Evolutionary conservation across 2,888 invertebrate species (phyloP), one percentile per base, ranked within the genome.

Genomic region (Oligia fasciuncula): DNA sequence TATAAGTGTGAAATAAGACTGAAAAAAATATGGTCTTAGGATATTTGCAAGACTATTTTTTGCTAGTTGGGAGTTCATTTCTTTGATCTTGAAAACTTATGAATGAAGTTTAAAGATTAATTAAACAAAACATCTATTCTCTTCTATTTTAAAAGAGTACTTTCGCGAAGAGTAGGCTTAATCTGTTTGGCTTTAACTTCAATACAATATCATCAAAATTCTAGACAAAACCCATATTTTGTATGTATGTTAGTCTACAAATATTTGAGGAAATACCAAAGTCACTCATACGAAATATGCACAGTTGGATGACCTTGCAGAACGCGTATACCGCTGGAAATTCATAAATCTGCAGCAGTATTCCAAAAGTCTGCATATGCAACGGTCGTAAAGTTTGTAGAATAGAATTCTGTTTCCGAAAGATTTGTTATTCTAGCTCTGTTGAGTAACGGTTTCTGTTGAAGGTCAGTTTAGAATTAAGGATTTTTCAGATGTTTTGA

Each of bases 331-430:
- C 57, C 35, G 17, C 49, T 40, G n/a, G 51, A 74, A 76, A 77
- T 72, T 72, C 65, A 77, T 74, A 65, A 68, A 60, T 54, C 66
- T 81, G 70, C 73, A 73, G 40, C 51, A 23, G 65, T 73, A 70
- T 73, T 73, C 35, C 13, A 0, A 57, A 73, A 68, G 57, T 71
- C 35, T 72, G 40, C 63, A 72, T 51, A 65, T 49, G 66, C 80
- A 60, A n/a, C 29, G 71, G 66, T 76, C 70, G 82, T 62, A 73
- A 76, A 77, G 0, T 77, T 49, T 66, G 46, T 14, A 49, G 63
- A 84, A 73, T 60, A 67, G 54, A 85, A 72, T 60, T 66, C 6
- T 35, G 49, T 76, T 54, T 80, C n/a, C 19, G 9, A 62, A 74
- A 75, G 54, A 80, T 76, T 49, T 70, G 40, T 71, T 69, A 72